Base-by-base conservation (phyloP, 2,888 invertebrate species). In the Kryphioiulus occultus region DNA sequence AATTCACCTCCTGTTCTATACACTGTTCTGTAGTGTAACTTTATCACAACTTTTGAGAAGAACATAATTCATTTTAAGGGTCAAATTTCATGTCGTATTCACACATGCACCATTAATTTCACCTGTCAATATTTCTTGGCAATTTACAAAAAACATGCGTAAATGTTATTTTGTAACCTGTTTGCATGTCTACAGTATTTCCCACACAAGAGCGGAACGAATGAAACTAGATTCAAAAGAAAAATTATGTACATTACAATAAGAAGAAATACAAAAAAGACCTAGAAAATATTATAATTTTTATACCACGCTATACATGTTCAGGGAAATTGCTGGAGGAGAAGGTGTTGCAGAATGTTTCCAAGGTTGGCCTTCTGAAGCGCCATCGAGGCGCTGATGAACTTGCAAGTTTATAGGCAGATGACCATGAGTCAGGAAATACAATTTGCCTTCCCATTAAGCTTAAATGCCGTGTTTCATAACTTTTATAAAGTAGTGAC, bases 331-430 rank as follows among this genome's bases (percentile, higher is more conserved):
- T 78, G 78, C 78, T 78, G 12, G 30, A 78, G 78, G 78, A 78
- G 78, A 22, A 78, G 78, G 78, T 78, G 78, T 78, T 78, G 12
- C 30, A 78, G 78, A 30, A 26, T 15, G 15, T 78, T 10, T 78
- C 78, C 78, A 30, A 78, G 30, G 30, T 30, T 78, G 78, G 78
- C 78, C 78, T 78, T 78, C 78, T 15, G 30, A 30, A 78, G 78
- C 78, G 78, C 78, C 78, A 78, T 30, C 30, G 22, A 78, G 78
- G 30, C 78, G 78, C 78, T 78, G 78, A 78, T 78, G 78, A 15
- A 78, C 78, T 22, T 78, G 78, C 15, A 26, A 10, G 7, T 26
- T 78, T 26, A 22, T 78, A 78, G 30, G 30, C 30, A 26, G 22
- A 78, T 15, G 78, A 30, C 78, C 78, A 78, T 78, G 78, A 78